Evolutionary conservation across 2,113 vertebrate genomes (phyloP).

Genomic region (Oncorhynchus kisutch): DNA sequence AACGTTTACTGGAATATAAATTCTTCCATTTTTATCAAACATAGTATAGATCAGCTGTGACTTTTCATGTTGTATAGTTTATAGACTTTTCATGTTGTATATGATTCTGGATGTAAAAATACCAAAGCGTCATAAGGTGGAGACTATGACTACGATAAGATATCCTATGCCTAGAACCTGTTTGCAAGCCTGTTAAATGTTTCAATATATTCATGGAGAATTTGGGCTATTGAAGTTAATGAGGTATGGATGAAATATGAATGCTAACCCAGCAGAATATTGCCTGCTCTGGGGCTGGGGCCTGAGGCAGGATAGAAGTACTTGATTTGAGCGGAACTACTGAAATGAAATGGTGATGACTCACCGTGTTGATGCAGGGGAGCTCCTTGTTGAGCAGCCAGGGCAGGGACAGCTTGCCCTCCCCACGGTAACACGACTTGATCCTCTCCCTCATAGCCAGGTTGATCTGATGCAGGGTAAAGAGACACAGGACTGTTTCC

Average conservation of each 20-base stretch:
- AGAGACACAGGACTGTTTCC: conserved; percentile 86
- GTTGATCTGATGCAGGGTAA: conserved; percentile 85
- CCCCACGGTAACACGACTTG: conserved; percentile 88
- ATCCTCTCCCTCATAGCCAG: conserved; percentile 85
- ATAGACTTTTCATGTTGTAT: too few species aligned
- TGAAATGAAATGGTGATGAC: conserved; percentile 24
- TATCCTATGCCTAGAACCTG: too few species aligned
- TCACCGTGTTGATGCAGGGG: conserved; percentile 86
- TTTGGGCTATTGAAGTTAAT: conserved; percentile 11
- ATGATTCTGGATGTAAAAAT: too few species aligned
- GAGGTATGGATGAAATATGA: not conserved
- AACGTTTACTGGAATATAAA: too few species aligned
- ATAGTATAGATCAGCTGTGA: too few species aligned
- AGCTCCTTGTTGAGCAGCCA: conserved; percentile 93
- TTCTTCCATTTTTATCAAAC: too few species aligned
- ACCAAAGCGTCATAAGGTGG: too few species aligned
- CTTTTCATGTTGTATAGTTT: too few species aligned
- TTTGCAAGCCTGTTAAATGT: not conserved
- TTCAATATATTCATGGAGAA: not conserved
- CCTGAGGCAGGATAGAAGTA: not conserved
- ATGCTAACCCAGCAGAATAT: not conserved
- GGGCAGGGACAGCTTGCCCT: conserved; percentile 82
- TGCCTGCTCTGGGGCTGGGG: not conserved
- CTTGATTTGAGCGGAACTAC: not conserved
- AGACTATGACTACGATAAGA: too few species aligned